phyloP scores from a whole-genome alignment of 2,113 vertebrate genomes.

The Meleagris gallopavo region DNA sequence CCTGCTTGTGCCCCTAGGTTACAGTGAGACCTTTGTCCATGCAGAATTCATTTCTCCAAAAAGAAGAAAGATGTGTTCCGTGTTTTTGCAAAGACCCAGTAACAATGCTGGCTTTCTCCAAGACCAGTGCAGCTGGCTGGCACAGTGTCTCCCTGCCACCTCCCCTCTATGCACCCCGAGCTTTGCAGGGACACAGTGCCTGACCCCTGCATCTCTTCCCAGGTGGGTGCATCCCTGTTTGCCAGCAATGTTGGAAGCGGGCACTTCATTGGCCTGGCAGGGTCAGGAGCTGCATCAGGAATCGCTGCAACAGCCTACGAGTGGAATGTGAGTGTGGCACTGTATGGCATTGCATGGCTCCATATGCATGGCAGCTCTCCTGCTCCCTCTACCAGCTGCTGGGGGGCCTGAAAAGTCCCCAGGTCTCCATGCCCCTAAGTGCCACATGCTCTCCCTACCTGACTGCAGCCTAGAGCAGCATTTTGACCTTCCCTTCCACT shows the following conservation, averaged over 20 bases:
- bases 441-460: rapidly evolving
- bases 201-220: background rate
- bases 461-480: rapidly evolving
- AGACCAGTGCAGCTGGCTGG: background rate
- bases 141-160: background rate
- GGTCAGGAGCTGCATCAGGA: slow-evolving; percentile 91
- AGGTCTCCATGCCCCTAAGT: rapidly evolving
- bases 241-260: slow-evolving; percentile 98
- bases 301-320: slow-evolving; percentile 90
- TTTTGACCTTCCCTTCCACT: background rate
- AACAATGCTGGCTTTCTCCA: rapidly evolving
- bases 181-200: background rate
- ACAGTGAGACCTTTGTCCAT: background rate
- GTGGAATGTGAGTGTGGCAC: slow-evolving; percentile 86
- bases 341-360: background rate
- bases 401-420: background rate
- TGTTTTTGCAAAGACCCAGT: background rate
- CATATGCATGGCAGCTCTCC: rapidly evolving
- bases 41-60: background rate
- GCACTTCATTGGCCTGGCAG: slow-evolving; percentile 94
- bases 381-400: background rate
- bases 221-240: slow-evolving; percentile 96
- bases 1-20: too few species aligned
- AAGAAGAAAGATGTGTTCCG: rapidly evolving
- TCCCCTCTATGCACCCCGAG: background rate